phyloP scores from a whole-genome alignment of 2,113 vertebrate species.

The Cyprinodon variegatus region DNA sequence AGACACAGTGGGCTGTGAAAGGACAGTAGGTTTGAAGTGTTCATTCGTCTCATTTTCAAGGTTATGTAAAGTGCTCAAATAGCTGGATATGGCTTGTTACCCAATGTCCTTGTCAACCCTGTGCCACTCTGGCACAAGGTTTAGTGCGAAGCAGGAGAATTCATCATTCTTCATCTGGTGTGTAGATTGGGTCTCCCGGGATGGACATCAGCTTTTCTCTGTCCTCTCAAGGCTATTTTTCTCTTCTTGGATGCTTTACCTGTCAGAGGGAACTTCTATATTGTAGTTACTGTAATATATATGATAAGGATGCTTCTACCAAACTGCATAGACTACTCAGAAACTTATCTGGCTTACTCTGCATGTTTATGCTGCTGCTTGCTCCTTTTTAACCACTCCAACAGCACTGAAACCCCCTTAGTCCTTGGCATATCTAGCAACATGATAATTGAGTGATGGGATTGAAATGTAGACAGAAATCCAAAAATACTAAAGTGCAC shows the following conservation, averaged over 20 bases:
- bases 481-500: neutral
- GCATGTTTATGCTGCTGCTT: neutral
- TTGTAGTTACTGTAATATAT: neutral
- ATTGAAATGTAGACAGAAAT: neutral
- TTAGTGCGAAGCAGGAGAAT: neutral
- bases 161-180: conserved; percentile 1
- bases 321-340: neutral
- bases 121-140: neutral
- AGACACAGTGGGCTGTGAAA: neutral
- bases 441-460: neutral
- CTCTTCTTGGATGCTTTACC: neutral
- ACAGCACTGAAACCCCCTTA: no score
- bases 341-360: neutral
- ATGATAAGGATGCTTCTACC: neutral
- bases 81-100: conserved; percentile 5
- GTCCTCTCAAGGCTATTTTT: neutral
- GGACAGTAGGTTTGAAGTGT: neutral
- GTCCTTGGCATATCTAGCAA: neutral
- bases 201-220: neutral
- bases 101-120: neutral
- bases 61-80: conserved; percentile 4
- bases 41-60: neutral
- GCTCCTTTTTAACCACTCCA: no score
- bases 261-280: neutral
- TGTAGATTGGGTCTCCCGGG: neutral